Conservation (phyloP, 1,140 invertebrate species). For the Vollenhovia emeryi region DNA sequence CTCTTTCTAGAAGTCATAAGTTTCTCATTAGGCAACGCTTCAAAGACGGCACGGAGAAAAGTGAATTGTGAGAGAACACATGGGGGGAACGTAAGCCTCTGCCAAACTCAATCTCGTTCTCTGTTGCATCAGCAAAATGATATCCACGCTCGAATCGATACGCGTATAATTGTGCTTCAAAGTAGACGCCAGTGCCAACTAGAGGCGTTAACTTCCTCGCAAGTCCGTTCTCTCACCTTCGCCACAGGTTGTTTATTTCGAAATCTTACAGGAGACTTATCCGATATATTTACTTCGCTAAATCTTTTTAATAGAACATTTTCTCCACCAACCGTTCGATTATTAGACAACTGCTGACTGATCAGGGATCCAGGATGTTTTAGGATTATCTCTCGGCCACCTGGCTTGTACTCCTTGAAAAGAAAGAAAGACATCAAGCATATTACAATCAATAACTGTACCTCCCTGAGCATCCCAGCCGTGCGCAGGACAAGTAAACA, state of each 20-base stretch:
- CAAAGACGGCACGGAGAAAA: not conserved
- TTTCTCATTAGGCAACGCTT: conserved; percentile 21
- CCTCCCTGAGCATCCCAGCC: too few relatives aligned
- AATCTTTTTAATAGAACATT: conserved; percentile 89
- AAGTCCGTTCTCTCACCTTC: not conserved
- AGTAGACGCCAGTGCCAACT: not conserved
- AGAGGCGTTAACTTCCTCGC: not conserved
- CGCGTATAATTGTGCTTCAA: not conserved
- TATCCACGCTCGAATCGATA: not conserved
- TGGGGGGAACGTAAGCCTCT: not conserved
- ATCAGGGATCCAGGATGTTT: conserved; percentile 91
- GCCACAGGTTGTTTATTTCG: not conserved
- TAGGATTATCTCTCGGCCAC: conserved; percentile 92
- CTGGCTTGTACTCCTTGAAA: conserved; percentile 93
- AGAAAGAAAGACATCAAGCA: not conserved
- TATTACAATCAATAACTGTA: not conserved
- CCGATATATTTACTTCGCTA: conserved; percentile 90
- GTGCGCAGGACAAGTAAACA: too few relatives aligned
- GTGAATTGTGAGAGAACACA: not conserved
- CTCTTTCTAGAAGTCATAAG: conserved; percentile 84
- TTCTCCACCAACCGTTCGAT: conserved; percentile 81
- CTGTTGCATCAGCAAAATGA: not conserved
- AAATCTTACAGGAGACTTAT: conserved; percentile 84
- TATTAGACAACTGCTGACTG: conserved; percentile 71
- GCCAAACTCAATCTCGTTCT: not conserved